Conservation (phyloP, 2,113 vertebrate species). For the Tupaia tana region DNA sequence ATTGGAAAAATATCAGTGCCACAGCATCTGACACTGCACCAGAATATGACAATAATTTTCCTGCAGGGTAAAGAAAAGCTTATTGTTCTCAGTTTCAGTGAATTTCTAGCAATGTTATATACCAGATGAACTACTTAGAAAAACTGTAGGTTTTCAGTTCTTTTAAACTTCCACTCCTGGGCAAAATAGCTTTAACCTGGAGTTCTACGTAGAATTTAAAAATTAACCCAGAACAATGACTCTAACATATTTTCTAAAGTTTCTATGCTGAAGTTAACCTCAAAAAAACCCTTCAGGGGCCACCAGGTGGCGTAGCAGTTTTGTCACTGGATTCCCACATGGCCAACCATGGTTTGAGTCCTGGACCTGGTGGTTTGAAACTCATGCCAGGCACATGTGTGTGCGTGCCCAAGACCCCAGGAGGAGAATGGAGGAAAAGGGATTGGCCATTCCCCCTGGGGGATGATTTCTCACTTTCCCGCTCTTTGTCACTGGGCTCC, state of each 20-base stretch:
- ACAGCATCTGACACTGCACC: too few relatives aligned
- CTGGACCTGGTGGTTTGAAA: too few relatives aligned
- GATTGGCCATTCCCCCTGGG: too few relatives aligned
- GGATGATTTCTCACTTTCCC: too few relatives aligned
- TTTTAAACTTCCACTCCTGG: background rate
- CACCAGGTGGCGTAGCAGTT: too few relatives aligned
- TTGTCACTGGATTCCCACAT: too few relatives aligned
- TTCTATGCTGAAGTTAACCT: background rate
- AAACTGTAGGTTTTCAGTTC: background rate
- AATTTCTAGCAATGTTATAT: background rate
- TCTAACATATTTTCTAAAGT: background rate
- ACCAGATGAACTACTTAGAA: background rate
- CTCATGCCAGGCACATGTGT: too few relatives aligned
- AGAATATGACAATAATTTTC: background rate
- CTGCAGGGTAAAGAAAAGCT: background rate
- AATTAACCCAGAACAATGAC: background rate
- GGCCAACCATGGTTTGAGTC: too few relatives aligned
- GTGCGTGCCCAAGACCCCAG: too few relatives aligned
- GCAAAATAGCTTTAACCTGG: background rate
- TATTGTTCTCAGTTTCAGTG: background rate
- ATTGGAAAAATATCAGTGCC: slow-evolving; percentile 12
- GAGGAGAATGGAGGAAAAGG: too few relatives aligned
- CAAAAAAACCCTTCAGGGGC: background rate
- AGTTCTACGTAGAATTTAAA: background rate
- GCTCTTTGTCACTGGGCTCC: too few relatives aligned